Base-by-base conservation (phyloP, 64 coral and sea anemone genomes). In the Dendrophyllia cribrosa region DNA sequence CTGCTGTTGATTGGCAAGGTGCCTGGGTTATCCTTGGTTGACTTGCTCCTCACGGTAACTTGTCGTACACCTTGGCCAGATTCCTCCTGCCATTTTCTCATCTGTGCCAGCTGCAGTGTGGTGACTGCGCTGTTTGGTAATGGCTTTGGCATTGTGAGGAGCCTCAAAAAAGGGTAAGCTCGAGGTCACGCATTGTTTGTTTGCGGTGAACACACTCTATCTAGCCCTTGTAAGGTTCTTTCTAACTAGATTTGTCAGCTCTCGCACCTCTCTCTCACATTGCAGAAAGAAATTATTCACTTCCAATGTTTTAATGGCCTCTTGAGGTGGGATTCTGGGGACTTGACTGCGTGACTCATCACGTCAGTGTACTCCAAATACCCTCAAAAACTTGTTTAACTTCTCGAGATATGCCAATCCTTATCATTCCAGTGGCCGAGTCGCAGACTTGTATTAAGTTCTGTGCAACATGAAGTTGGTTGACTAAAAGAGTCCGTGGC, bases 1-100 rank as follows among this genome's bases (percentile, higher is more conserved):
- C n/a, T n/a, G n/a, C n/a, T n/a, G 62, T 89, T 89, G 55, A 89
- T 76, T 58, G 87, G 87, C 72, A 89, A 48, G n/a, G n/a, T n/a
- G n/a, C n/a, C n/a, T n/a, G n/a, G n/a, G n/a, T n/a, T n/a, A n/a
- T n/a, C n/a, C n/a, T n/a, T n/a, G n/a, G n/a, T n/a, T n/a, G n/a
- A n/a, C n/a, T n/a, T n/a, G n/a, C n/a, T n/a, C n/a, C n/a, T n/a
- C n/a, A n/a, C n/a, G n/a, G n/a, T n/a, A n/a, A n/a, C n/a, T n/a
- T n/a, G n/a, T n/a, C n/a, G n/a, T 9, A 56, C n/a, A n/a, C n/a
- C n/a, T n/a, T n/a, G n/a, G n/a, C n/a, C n/a, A n/a, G n/a, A n/a
- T n/a, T n/a, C n/a, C n/a, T n/a, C n/a, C n/a, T n/a, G n/a, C n/a
- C n/a, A n/a, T n/a, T n/a, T n/a, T n/a, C n/a, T n/a, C n/a, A n/a